These are phyloP conservation scores for Cyprinella venusta DNA, from an alignment of 2,797 vertebrate genomes.

Conservation along the genomic window DNA sequence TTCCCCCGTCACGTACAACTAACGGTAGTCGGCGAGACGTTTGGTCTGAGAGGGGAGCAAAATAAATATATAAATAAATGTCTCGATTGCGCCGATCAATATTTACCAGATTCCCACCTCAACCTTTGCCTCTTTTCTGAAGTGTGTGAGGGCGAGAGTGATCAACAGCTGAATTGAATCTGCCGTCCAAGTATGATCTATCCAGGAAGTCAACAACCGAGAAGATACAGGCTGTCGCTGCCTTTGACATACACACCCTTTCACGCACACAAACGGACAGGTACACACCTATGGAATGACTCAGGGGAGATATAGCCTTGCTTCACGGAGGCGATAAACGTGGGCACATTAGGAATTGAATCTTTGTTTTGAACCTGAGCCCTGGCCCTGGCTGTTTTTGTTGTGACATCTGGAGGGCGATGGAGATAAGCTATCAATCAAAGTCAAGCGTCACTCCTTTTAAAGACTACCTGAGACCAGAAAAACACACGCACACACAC, in stretches of 20 bases:
- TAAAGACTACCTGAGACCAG: conserved; percentile 45
- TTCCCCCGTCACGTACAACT: conserved; percentile 63
- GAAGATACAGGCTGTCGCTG: conserved; percentile 15
- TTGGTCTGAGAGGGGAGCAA: conserved; percentile 62
- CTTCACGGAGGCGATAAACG: conserved; percentile 50
- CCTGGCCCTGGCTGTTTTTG: conserved; percentile 41
- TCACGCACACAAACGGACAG: conserved; percentile 13
- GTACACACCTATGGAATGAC: conserved; percentile 39
- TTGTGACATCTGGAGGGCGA: conserved; percentile 56
- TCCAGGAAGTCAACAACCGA: conserved; percentile 42
- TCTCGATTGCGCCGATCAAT: conserved; percentile 70
- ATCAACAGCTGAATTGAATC: conserved; percentile 65
- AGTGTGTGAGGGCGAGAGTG: conserved; percentile 63
- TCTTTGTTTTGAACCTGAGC: conserved; percentile 58
- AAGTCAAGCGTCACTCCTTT: conserved; percentile 41
- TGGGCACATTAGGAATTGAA: conserved; percentile 57
- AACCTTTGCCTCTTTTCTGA: conserved; percentile 66
- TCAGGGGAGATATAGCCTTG: conserved; percentile 54
- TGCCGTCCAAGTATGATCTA: conserved; percentile 60
- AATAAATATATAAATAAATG: conserved; percentile 65
- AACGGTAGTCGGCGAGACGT: conserved; percentile 62
- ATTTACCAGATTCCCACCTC: conserved; percentile 70
- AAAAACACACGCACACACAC: not conserved
- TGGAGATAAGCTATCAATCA: conserved; percentile 58
- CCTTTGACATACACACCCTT: conserved; percentile 7